Evolutionary conservation across 2,797 vertebrate species (phyloP), one percentile per base, ranked within the genome.

Genomic region (Lerista edwardsae): DNA sequence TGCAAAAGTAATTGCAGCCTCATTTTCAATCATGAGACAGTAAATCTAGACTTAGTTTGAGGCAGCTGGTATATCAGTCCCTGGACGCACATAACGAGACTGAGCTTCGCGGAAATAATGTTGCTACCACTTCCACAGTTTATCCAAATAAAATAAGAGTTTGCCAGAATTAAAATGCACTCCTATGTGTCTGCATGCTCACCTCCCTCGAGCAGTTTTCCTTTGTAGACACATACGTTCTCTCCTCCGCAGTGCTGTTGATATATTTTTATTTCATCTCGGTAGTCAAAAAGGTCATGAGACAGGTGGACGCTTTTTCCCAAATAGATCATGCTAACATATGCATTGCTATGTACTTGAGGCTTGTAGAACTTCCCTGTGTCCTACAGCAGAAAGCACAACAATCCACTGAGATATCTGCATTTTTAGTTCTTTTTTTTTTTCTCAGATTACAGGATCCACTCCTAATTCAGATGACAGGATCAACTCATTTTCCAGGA

Each of bases 231-330:
- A 93, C 98, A 99, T 15, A 99, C 95, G 91, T 99, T 99, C 94
- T 99, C 98, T 79, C 98, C 98, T 82, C 98, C 98, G 64, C 98
- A 99, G 88, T 99, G 98, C 47, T 99, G 99, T 91, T 99, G 98
- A 80, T 97, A 97, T 89, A 99, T 95, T 94, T 96, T 97, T 90
- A 99, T 95, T 85, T 99, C 98, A 25, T 99, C 98, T 88, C 95
- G 96, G 89, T 94, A 93, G 82, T 97, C 96, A 2, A 82, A 71
- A 81, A 95, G 80, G 64, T 97, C 94, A 0, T 95, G 95, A 55
- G 96, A 96, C 51, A 99, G 95, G 83, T 95, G 97, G 76, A 98
- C 96, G 0, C 93, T 95, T 96, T 97, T 98, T 7, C 98, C 98
- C 72, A 97, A 97, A 91, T 97, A 99, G 73, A 97, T 85, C 98